Percentiles rank a stretch among this genome's conserved stretches.
phyloP scores from a whole-genome alignment of 2,797 vertebrate species.

The Falco peregrinus region DNA sequence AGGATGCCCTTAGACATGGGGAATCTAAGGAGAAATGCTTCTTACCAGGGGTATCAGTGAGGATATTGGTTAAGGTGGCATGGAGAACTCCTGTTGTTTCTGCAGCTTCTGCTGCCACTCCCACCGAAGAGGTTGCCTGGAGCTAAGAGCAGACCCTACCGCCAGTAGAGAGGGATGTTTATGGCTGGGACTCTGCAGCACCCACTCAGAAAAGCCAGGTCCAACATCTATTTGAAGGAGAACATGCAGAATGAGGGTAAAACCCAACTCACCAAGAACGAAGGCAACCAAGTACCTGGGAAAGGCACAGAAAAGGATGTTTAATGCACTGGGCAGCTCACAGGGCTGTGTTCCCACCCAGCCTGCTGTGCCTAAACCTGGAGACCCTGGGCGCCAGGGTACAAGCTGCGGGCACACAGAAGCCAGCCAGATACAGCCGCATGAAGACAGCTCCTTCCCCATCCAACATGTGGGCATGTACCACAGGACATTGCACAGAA shows the following conservation, averaged over 20 bases:
- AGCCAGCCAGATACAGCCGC: neutral
- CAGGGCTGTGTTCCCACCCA: neutral
- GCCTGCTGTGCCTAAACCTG: neutral
- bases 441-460: neutral
- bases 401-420: neutral
- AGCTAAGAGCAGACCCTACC: neutral
- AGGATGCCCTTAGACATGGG: neutral
- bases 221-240: neutral
- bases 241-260: neutral
- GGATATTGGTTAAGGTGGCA: neutral
- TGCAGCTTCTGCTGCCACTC: neutral
- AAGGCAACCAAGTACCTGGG: neutral
- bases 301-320: neutral
- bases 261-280: neutral
- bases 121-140: neutral
- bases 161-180: neutral
- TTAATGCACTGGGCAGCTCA: neutral
- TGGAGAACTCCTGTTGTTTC: neutral
- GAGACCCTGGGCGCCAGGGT: neutral
- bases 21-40: neutral
- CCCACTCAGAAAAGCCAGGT: neutral
- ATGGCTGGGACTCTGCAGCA: neutral
- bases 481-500: neutral
- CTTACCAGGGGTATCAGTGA: neutral
- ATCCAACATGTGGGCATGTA: rapidly evolving